Conservation (phyloP, 2,113 vertebrate species). For the Megalops atlanticus region DNA sequence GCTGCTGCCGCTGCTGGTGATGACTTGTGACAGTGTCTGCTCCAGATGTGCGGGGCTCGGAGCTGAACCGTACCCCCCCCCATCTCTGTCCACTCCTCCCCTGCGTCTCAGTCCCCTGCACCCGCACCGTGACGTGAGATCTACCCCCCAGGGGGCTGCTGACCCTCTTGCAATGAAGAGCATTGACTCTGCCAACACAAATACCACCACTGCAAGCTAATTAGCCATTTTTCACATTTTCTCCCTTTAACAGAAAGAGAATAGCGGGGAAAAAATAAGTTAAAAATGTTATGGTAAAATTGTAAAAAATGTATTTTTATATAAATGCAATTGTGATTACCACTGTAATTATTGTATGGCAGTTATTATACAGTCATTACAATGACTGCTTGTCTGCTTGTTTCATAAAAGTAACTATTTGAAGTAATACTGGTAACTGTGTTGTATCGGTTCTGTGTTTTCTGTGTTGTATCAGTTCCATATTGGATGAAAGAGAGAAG, state of each 20-base stretch:
- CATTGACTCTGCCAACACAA: not conserved
- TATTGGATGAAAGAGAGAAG: not conserved
- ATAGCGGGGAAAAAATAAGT: not conserved
- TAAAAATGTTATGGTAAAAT: not conserved
- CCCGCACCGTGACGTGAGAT: not conserved
- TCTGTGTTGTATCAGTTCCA: not conserved
- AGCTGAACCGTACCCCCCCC: not conserved
- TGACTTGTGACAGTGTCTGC: constrained; percentile 5
- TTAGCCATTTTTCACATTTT: not conserved
- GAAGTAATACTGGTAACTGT: too few species aligned
- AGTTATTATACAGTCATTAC: not conserved
- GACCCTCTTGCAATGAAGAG: constrained; percentile 1
- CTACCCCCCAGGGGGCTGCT: not conserved
- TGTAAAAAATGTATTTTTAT: not conserved
- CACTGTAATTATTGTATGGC: not conserved
- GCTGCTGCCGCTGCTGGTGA: not conserved
- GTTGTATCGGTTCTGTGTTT: not conserved
- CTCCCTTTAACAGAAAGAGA: not conserved
- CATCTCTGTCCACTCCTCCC: not conserved
- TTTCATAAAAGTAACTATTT: not conserved
- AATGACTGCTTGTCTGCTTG: not conserved
- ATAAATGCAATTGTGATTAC: not conserved
- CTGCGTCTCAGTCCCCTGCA: not conserved
- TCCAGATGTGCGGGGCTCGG: constrained; percentile 13
- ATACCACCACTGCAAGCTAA: constrained; percentile 1